Evolutionary conservation across 2,113 vertebrate genomes (phyloP), one percentile per base, ranked within the genome.

Genomic region (Zapus hudsonius): DNA sequence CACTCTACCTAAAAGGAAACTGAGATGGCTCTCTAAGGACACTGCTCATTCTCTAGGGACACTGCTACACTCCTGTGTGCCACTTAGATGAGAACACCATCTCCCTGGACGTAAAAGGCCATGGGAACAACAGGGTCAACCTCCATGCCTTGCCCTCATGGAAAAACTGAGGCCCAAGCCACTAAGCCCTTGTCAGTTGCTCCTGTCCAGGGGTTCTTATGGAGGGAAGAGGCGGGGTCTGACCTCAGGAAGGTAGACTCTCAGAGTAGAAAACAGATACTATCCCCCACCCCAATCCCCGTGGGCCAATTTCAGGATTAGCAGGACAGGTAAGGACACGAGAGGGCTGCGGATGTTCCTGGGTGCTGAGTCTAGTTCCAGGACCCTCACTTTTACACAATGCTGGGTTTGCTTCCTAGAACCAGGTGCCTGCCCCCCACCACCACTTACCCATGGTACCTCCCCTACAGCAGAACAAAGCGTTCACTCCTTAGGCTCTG

Each of bases 51-150:
- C 52, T 52, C 12, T 52, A 52, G 52, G 52, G 52, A 52, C 52
- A 52, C 52, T 52, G 52, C 12, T 52, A 10, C 52, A 52, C 52
- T 52, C 42, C 73, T 16, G 15, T 3, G 11, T 13, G 11, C n/a
- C 36, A 15, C 23, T 6, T 55, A 0, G 7, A 6, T 0, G 17
- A 31, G 23, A 31, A 2, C 0, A 2, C 23, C 42, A 10, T 36
- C 63, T 42, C 11, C 57, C 7, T 42, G 47, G 36, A 16, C 52
- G 36, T 36, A 9, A 17, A 44, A 19, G 11, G 15, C 91, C 64
- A 31, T 23, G 6, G 15, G n/a, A 22, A 17, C 10, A 1, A 16
- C 10, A 17, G 13, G 27, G 3, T 8, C 38, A 2, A 47, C 5
- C 40, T 7, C 67, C 42, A 5, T 20, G 2, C 27, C 82, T 70